A percentile compares a stretch with the other conserved stretches of the same genome.
Conservation (phyloP, 37 sponge, comb jelly and placozoan species). For the Theonella swinhoei region DNA sequence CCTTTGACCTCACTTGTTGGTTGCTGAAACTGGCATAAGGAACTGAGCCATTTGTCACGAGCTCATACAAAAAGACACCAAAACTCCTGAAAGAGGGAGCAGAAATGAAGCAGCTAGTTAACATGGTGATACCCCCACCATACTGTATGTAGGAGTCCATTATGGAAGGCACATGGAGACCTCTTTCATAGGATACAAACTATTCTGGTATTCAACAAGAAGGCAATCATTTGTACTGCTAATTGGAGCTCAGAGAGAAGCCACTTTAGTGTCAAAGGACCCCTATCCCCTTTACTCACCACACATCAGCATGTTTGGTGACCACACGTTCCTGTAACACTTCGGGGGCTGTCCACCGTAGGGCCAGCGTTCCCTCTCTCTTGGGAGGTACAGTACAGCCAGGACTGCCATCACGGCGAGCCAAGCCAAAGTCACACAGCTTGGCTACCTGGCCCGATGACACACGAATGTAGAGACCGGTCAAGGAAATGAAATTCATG, state of each 20-base stretch:
- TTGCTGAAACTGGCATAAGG: slow-evolving; percentile 88
- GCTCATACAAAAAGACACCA: slow-evolving; percentile 86
- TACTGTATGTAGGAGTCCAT: no score
- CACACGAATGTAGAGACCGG: slow-evolving; percentile 49
- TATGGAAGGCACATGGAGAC: no score
- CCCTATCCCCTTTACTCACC: no score
- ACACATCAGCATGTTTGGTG: slow-evolving; percentile 77
- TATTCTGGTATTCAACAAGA: no score
- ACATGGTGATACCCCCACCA: no score
- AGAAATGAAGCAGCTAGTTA: no score
- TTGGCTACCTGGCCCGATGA: slow-evolving; percentile 43
- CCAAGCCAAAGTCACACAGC: slow-evolving; percentile 79
- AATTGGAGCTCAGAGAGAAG: no score
- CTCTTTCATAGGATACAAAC: no score
- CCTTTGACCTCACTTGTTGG: slow-evolving; percentile 64
- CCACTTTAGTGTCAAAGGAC: no score
- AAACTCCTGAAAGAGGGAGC: slow-evolving; percentile 66
- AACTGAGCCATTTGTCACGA: slow-evolving; percentile 79
- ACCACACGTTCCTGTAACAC: slow-evolving; percentile 41
- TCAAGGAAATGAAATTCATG: slow-evolving; percentile 82
- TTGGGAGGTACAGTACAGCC: slow-evolving; percentile 20
- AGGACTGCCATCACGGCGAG: slow-evolving; percentile 44
- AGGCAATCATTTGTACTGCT: no score
- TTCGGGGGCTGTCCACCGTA: slow-evolving; percentile 91
- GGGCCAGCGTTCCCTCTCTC: not conserved